A percentile compares a stretch with the other conserved stretches of the same genome.
phyloP scores from a whole-genome alignment of 37 sponge, comb jelly and placozoan genomes.

The Bolinopsis microptera region DNA sequence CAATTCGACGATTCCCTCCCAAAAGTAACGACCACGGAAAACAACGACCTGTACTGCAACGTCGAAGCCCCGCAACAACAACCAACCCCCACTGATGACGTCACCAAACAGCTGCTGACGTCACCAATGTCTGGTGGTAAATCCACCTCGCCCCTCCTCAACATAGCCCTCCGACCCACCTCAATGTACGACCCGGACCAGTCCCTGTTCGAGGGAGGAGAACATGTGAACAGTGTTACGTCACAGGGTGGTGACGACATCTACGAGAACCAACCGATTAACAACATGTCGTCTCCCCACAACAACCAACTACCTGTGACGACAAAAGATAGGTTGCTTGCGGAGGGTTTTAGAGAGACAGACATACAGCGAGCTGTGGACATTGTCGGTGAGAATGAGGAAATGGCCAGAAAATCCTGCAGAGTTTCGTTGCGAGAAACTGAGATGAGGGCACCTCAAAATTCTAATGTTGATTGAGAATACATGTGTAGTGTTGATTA shows the following conservation, averaged over 20 bases:
- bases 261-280: constrained; percentile 28
- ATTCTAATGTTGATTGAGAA: too few species aligned
- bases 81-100: background rate
- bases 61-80: background rate
- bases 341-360: constrained; percentile 7
- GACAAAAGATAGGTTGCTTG: background rate
- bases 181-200: constrained; percentile 57
- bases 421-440: constrained; percentile 57
- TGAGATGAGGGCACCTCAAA: too few species aligned
- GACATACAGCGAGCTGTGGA: constrained; percentile 36
- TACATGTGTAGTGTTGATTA: too few species aligned
- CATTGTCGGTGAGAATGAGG: constrained; percentile 62
- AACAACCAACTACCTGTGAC: background rate
- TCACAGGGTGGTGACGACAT: background rate
- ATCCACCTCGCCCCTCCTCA: background rate
- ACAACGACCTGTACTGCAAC: constrained; percentile 23
- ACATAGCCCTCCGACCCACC: constrained; percentile 60
- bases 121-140: background rate
- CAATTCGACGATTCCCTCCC: constrained; percentile 26
- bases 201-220: constrained; percentile 7
- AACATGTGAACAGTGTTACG: background rate
- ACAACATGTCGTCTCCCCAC: background rate
- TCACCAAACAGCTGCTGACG: background rate
- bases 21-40: background rate
- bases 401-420: constrained; percentile 27